Evolutionary conservation across 1,140 invertebrate species (phyloP).

Genomic region (Pararge aegeria): DNA sequence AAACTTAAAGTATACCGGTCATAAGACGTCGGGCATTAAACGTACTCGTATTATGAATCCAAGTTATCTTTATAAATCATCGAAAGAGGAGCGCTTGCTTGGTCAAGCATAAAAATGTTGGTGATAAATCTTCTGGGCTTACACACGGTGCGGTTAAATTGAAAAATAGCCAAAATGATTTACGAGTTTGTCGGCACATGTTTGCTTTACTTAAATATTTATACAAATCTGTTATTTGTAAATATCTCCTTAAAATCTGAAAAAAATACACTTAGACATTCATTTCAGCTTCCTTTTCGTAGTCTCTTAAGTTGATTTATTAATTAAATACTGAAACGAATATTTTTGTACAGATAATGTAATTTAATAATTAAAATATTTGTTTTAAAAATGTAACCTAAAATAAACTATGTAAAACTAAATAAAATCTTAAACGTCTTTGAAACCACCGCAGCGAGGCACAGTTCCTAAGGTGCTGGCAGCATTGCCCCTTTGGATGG

Average conservation of each 20-base stretch:
- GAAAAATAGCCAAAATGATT: conserved; percentile 8
- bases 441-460: no score
- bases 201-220: background rate
- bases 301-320: no score
- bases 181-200: conserved; percentile 3
- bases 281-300: no score
- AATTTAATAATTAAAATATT: no score
- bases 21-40: background rate
- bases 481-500: no score
- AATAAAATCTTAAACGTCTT: no score
- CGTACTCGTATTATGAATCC: background rate
- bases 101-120: conserved; percentile 6
- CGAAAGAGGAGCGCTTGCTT: conserved; percentile 1
- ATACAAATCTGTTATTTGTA: background rate
- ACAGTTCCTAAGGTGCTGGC: no score
- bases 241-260: background rate
- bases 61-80: background rate
- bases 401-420: no score
- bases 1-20: background rate
- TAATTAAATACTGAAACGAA: no score
- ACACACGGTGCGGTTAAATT: conserved; percentile 3
- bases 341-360: no score
- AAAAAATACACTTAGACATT: no score
- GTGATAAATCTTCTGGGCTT: conserved; percentile 7
- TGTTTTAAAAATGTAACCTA: no score